Conservation (phyloP, 2,888 invertebrate species). For the Hypsopygia costalis region DNA sequence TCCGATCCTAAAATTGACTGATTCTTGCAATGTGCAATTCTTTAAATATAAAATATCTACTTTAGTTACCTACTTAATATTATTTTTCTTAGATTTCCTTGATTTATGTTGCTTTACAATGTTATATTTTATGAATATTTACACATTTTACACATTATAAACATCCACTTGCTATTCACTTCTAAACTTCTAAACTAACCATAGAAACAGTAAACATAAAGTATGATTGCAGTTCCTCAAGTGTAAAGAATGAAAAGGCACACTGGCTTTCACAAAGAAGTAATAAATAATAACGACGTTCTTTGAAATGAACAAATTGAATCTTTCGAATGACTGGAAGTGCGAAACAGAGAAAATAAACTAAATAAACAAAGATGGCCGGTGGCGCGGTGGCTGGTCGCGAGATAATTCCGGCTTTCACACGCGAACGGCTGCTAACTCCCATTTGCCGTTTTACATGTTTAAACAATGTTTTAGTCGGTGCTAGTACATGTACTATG, state of each 20-base stretch:
- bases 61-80: no score
- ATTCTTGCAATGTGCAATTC: no score
- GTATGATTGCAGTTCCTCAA: no score
- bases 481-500: not conserved
- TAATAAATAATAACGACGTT: conserved; percentile 14
- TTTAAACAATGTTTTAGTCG: conserved; percentile 28
- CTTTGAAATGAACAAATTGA: conserved; percentile 15
- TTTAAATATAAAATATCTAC: no score
- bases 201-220: not conserved
- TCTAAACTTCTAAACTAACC: not conserved
- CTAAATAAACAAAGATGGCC: conserved; percentile 14
- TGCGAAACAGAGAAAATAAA: conserved; percentile 19
- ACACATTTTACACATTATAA: no score
- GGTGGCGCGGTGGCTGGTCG: conserved; percentile 9
- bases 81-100: no score
- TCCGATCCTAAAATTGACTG: no score
- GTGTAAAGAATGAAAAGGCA: no score
- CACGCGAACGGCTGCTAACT: conserved; percentile 34
- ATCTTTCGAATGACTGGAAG: conserved; percentile 10
- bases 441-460: conserved; percentile 33
- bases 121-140: no score
- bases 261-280: conserved; percentile 10
- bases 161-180: no score
- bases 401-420: conserved; percentile 31
- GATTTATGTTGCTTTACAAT: no score